Base-by-base conservation (phyloP, 2,888 invertebrate genomes). In the Caenorhabditis plicata region DNA sequence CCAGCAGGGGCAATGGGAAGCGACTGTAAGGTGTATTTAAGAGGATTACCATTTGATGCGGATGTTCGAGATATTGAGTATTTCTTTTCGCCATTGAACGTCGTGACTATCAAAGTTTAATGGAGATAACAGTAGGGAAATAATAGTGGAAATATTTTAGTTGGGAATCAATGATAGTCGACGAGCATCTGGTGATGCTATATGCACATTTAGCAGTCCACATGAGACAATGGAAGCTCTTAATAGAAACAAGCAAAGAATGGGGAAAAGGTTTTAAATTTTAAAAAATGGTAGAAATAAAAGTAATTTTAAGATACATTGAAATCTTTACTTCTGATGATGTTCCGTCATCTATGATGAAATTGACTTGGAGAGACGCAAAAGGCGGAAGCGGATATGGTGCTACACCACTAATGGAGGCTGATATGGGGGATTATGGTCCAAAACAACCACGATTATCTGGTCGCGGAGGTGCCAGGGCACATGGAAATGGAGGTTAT, bases 251-350 rank as follows among this genome's bases (percentile, higher is more conserved):
- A 68, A 69, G 17, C 57, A 74, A 20, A 27, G 57, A 40, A 78
- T 77, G 56, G 71, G 71, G 35, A 50, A 56, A 35, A 63, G 73
- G 71, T 95, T 93, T 1, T n/a, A 36, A 13, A 13, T 13, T 4
- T 40, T 15, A 13, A 5, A 22, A 36, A 22, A n/a, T 36, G 5
- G 4, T 36, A 20, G 7, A 17, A 5, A 15, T 4, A 36, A 20
- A 38, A 23, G 13, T 17, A 1, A 15, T 36, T 40, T 70, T 33
- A 48, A 73, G 73, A 49, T 73, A 73, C 83, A 94, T 95, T 80
- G 95, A 95, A 83, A 83, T 95, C 63, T 95, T 94, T 85, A 86
- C 90, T 23, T 32, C 57, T 11, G 40, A 49, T 23, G 68, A 65
- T 29, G 53, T 47, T 9, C 71, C 71, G 2, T 56, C 57, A 7